phyloP scores from a whole-genome alignment of 1,140 invertebrate species.

The Neodiprion pinetum region DNA sequence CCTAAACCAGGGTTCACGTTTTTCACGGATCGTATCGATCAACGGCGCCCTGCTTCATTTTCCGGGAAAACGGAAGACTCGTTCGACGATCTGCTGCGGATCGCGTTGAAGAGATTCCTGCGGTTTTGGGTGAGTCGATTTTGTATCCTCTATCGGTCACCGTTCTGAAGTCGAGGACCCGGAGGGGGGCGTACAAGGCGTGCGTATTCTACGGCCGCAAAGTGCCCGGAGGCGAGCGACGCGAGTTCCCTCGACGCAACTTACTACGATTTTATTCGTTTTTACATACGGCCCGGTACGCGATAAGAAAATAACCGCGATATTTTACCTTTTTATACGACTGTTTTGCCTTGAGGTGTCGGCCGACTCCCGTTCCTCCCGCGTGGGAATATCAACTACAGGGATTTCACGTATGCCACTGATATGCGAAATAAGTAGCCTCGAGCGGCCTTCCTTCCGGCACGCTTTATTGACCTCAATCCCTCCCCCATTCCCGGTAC shows the following conservation, averaged over 20 bases:
- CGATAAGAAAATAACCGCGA: constrained; percentile 38
- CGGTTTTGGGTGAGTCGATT: background rate
- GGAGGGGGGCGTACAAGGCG: background rate
- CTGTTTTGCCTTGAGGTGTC: constrained; percentile 52
- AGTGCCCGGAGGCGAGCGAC: constrained; percentile 8
- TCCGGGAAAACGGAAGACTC: background rate
- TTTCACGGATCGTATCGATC: too few relatives aligned
- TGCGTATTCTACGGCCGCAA: background rate
- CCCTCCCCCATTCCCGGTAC: background rate
- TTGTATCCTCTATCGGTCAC: background rate
- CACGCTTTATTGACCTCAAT: background rate
- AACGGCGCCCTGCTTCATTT: background rate
- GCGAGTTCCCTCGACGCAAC: constrained; percentile 48
- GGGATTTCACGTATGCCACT: constrained; percentile 39
- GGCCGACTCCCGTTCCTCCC: constrained; percentile 29
- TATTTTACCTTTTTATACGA: constrained; percentile 56
- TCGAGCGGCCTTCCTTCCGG: constrained; percentile 27
- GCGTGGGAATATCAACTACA: constrained; percentile 29
- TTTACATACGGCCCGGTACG: constrained; percentile 49
- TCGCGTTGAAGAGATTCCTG: background rate
- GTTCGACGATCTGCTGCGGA: background rate
- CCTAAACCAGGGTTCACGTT: too few relatives aligned
- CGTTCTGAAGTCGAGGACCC: background rate
- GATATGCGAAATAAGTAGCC: constrained; percentile 51
- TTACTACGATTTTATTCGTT: constrained; percentile 56